phyloP scores from a whole-genome alignment of 2,113 vertebrate species.

The Herpailurus yagouaroundi region DNA sequence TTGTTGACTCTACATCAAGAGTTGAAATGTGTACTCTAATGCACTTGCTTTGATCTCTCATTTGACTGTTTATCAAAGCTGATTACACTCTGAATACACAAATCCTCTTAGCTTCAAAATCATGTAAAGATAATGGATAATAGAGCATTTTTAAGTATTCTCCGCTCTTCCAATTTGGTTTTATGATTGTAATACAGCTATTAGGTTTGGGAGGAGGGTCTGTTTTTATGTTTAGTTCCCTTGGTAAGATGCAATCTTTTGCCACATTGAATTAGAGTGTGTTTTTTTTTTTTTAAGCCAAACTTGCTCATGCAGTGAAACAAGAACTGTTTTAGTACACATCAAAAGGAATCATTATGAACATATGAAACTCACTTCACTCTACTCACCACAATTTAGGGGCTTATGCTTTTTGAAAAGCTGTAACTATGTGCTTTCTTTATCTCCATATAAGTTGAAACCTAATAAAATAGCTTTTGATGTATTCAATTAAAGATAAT shows the following conservation, averaged over 20 bases:
- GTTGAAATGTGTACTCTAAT: background rate
- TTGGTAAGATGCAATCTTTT: conserved; percentile 6
- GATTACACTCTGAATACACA: conserved; percentile 28
- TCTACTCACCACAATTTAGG: background rate
- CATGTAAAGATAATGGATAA: background rate
- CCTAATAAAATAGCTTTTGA: background rate
- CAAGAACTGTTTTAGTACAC: conserved; percentile 3
- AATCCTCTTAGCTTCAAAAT: conserved; percentile 29
- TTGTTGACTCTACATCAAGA: background rate
- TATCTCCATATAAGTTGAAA: background rate
- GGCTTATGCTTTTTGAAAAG: background rate
- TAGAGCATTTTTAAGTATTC: background rate
- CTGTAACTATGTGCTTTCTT: background rate
- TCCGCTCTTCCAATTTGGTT: background rate
- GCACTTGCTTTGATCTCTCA: conserved; percentile 31
- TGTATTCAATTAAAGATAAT: background rate
- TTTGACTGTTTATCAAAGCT: conserved; percentile 48
- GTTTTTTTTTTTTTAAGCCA: background rate
- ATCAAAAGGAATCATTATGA: conserved; percentile 7
- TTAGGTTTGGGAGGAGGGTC: background rate
- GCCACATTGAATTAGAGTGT: conserved; percentile 27
- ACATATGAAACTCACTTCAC: background rate
- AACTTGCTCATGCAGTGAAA: background rate
- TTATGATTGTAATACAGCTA: background rate
- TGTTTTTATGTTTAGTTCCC: conserved; percentile 48